phyloP scores from a whole-genome alignment of 2,113 vertebrate species.

The Myocastor coypus region DNA sequence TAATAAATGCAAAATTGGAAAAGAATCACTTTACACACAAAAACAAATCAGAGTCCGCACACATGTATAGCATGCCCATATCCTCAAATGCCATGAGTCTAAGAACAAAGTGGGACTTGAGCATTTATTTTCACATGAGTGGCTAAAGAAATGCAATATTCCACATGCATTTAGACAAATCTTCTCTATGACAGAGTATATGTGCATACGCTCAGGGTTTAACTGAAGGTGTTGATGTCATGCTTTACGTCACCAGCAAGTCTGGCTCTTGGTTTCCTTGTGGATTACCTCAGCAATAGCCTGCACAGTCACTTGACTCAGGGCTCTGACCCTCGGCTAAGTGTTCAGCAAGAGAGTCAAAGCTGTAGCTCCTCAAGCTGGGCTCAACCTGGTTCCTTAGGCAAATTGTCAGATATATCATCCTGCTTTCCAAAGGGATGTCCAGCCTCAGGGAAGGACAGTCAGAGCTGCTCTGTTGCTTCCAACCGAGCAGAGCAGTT shows the following conservation, averaged over 20 bases:
- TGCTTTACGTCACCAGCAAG: neutral
- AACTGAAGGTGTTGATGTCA: conserved; percentile 75
- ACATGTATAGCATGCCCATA: conserved; percentile 27
- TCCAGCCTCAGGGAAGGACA: neutral
- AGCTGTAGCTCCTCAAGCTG: neutral
- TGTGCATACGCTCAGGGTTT: conserved; percentile 38
- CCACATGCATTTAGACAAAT: conserved; percentile 53
- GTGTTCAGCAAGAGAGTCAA: conserved; percentile 32
- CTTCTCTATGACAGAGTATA: conserved; percentile 42
- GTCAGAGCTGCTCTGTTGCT: neutral
- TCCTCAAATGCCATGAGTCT: conserved; percentile 39
- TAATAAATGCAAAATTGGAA: conserved; percentile 24
- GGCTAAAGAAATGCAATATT: conserved; percentile 57
- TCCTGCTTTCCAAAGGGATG: neutral
- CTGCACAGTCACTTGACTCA: conserved; percentile 60
- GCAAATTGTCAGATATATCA: conserved; percentile 26
- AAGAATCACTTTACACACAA: conserved; percentile 28
- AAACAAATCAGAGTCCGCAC: conserved; percentile 73
- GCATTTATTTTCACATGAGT: conserved; percentile 67
- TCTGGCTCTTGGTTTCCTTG: conserved; percentile 71
- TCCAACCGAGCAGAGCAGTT: neutral
- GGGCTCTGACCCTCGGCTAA: conserved; percentile 17
- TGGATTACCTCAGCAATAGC: conserved; percentile 69
- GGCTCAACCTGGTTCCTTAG: neutral
- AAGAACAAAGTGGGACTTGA: conserved; percentile 43